These are phyloP conservation scores for Tokudaia muenninki DNA, from an alignment of 2,797 vertebrate genomes.

Conservation along the genomic window DNA sequence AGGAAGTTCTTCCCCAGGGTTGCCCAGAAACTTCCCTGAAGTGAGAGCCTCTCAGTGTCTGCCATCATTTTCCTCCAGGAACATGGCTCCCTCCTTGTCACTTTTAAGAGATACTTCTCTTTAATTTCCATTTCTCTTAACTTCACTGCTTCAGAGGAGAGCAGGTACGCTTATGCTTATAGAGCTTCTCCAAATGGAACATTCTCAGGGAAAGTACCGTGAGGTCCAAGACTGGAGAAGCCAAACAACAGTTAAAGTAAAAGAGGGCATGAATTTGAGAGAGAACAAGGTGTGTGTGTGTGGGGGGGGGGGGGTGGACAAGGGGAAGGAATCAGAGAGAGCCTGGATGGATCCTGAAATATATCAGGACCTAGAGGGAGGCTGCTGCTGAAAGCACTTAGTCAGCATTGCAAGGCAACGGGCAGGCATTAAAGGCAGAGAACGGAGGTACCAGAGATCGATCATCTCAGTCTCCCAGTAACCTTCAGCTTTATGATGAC, in stretches of 20 bases:
- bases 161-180: not conserved
- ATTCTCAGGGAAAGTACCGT: not conserved
- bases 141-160: not conserved
- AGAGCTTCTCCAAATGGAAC: not conserved
- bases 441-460: not conserved
- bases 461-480: rapidly evolving
- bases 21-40: conserved; percentile 9
- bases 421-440: not conserved
- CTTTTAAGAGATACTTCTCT: conserved; percentile 69
- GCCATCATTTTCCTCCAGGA: conserved; percentile 59
- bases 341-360: not conserved
- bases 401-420: not conserved
- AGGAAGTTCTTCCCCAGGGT: not conserved
- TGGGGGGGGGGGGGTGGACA: too few species aligned
- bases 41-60: not conserved
- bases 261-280: not conserved
- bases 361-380: not conserved
- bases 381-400: not conserved
- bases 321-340: not conserved
- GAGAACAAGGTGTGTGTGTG: not conserved
- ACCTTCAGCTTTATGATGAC: not conserved
- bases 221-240: not conserved
- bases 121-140: conserved; percentile 20
- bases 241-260: not conserved
- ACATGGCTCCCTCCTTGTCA: not conserved